A percentile compares a stretch with the other conserved stretches of the same genome.
Conservation (phyloP, 2,888 invertebrate genomes). For the Argynnis bischoffii region DNA sequence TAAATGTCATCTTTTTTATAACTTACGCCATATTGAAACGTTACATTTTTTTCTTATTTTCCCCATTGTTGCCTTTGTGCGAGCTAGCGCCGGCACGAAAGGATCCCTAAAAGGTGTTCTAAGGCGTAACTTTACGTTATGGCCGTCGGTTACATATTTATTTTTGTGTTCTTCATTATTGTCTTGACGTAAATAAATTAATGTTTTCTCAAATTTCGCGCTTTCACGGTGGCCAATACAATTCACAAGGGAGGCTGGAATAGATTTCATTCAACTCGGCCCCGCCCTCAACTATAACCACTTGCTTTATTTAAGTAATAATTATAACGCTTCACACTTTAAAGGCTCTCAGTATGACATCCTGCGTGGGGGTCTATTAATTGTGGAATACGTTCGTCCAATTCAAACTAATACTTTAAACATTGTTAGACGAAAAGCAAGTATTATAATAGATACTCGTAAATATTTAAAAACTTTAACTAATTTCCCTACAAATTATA, state of each 20-base stretch:
- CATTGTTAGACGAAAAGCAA: no score
- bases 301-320: slow-evolving; percentile 15
- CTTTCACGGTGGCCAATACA: slow-evolving; percentile 67
- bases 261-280: slow-evolving; percentile 17
- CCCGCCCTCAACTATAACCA: slow-evolving; percentile 10
- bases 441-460: no score
- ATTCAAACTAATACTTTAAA: no score
- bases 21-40: slow-evolving; percentile 49
- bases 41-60: slow-evolving; percentile 68
- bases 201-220: slow-evolving; percentile 72
- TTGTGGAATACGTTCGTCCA: neutral
- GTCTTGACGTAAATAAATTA: slow-evolving; percentile 79
- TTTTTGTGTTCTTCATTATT: slow-evolving; percentile 78
- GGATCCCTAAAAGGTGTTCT: slow-evolving; percentile 71
- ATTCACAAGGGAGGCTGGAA: slow-evolving; percentile 32
- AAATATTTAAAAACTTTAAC: no score
- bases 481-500: no score
- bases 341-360: slow-evolving; percentile 3
- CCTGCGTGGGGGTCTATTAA: slow-evolving; percentile 17
- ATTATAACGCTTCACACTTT: slow-evolving; percentile 15
- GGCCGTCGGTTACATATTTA: slow-evolving; percentile 78
- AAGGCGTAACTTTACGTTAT: slow-evolving; percentile 71
- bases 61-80: slow-evolving; percentile 77
- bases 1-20: slow-evolving; percentile 32
- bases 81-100: slow-evolving; percentile 79